Conservation (phyloP, 1,140 invertebrate species). For the Anastatus disparis region DNA sequence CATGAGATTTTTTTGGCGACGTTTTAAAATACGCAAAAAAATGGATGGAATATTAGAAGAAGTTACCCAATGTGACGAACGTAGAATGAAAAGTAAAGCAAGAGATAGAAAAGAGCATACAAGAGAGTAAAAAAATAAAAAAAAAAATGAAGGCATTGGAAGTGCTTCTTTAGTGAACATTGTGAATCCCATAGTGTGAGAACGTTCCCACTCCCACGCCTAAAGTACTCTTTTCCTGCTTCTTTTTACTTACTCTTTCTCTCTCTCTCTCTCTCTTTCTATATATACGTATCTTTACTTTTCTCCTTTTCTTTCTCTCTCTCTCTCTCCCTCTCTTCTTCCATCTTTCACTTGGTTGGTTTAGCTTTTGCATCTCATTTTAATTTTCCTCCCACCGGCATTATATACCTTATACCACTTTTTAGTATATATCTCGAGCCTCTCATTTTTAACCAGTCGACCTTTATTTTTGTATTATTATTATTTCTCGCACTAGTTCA, state of each 20-base stretch:
- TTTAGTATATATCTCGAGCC: background rate
- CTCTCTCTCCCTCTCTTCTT: background rate
- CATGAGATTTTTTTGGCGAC: no score
- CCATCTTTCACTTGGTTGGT: background rate
- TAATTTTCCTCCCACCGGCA: background rate
- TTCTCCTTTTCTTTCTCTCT: background rate
- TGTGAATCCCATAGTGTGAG: constrained; percentile 57
- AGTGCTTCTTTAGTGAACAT: constrained; percentile 49
- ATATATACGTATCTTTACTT: no score
- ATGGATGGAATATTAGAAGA: no score
- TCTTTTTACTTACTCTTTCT: constrained; percentile 33
- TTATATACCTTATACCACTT: background rate
- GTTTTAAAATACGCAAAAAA: no score
- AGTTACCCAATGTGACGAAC: no score
- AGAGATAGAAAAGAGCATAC: background rate
- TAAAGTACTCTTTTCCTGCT: constrained; percentile 61
- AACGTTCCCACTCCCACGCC: constrained; percentile 66
- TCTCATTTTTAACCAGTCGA: background rate
- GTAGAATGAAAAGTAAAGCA: no score
- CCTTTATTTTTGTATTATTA: no score
- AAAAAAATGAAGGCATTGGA: constrained; percentile 8
- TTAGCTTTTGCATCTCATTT: background rate
- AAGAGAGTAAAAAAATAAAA: background rate
- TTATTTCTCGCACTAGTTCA: background rate
- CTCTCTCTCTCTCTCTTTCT: constrained; percentile 1